These are phyloP conservation scores for Rambutsinella grinnellia DNA, from an alignment of 2,888 invertebrate genomes.

Conservation along the genomic window DNA sequence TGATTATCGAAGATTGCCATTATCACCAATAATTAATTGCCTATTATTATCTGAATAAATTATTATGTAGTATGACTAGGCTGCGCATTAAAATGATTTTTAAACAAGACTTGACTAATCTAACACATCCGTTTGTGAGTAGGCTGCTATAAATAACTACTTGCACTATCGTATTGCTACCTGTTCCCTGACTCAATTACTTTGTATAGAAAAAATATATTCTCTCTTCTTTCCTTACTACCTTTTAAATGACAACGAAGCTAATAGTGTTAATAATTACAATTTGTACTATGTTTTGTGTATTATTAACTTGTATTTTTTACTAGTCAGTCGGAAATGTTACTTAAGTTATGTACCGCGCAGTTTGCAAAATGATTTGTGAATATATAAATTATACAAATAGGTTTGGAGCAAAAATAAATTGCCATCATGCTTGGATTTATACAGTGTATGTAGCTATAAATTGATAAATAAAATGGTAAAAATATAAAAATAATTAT, in stretches of 20 bases:
- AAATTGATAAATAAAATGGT: too few relatives aligned
- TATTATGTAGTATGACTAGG: neutral
- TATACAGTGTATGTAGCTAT: too few relatives aligned
- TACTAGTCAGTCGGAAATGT: constrained; percentile 55
- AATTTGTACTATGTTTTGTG: constrained; percentile 34
- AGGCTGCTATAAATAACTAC: neutral
- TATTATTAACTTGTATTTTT: constrained; percentile 53
- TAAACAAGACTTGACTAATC: constrained; percentile 38
- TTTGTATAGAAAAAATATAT: neutral
- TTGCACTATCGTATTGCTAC: neutral
- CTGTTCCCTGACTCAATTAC: neutral
- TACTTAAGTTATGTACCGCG: constrained; percentile 41
- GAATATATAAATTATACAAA: too few relatives aligned
- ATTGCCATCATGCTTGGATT: too few relatives aligned
- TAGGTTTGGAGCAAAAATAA: too few relatives aligned
- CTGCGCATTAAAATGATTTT: neutral
- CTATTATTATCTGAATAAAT: neutral
- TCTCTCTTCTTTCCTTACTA: neutral
- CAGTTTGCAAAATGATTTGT: constrained; percentile 2
- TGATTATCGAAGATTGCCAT: neutral
- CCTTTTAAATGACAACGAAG: neutral
- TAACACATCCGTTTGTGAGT: constrained; percentile 15
- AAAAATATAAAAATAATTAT: too few relatives aligned
- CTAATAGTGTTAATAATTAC: neutral
- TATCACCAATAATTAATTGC: neutral